These are phyloP conservation scores for Scaptomyza montana DNA, from an alignment of 1,140 invertebrate genomes.

Conservation along the genomic window DNA sequence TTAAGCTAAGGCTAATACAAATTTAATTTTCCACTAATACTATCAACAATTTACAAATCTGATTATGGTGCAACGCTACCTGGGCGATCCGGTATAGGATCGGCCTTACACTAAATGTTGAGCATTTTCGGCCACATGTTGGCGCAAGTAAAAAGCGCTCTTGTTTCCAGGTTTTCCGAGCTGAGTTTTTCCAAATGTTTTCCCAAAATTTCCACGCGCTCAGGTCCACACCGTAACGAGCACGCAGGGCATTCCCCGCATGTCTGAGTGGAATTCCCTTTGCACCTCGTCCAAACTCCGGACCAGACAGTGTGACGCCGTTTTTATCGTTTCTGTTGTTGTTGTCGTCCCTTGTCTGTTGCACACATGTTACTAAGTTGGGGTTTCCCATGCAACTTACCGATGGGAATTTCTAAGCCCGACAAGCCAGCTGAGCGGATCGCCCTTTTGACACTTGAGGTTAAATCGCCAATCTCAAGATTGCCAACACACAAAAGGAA, in stretches of 20 bases:
- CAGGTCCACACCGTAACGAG: slow-evolving; percentile 17
- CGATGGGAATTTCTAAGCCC: slow-evolving; percentile 74
- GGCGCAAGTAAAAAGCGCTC: slow-evolving; percentile 61
- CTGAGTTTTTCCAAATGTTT: slow-evolving; percentile 63
- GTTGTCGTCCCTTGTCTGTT: slow-evolving; percentile 44
- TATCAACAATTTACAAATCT: slow-evolving; percentile 75
- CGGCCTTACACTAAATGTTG: neutral
- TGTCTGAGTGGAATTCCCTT: slow-evolving; percentile 66
- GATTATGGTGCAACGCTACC: slow-evolving; percentile 36
- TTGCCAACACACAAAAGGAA: neutral
- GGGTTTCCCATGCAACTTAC: slow-evolving; percentile 62
- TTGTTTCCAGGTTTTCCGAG: slow-evolving; percentile 75
- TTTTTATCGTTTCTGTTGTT: neutral
- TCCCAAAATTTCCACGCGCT: slow-evolving; percentile 70
- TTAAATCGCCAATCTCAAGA: slow-evolving; percentile 20
- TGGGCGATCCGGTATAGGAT: slow-evolving; percentile 28
- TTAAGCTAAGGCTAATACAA: slow-evolving; percentile 48
- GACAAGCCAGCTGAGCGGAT: slow-evolving; percentile 9
- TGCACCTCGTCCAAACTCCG: slow-evolving; percentile 28
- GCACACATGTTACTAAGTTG: slow-evolving; percentile 71
- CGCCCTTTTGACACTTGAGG: slow-evolving; percentile 19
- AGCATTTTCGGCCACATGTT: slow-evolving; percentile 65
- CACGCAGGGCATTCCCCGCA: slow-evolving; percentile 63
- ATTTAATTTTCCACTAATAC: slow-evolving; percentile 81
- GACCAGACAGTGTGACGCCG: slow-evolving; percentile 74